Base-by-base conservation (phyloP, 2,888 invertebrate species). In the Argyresthia albistria region DNA sequence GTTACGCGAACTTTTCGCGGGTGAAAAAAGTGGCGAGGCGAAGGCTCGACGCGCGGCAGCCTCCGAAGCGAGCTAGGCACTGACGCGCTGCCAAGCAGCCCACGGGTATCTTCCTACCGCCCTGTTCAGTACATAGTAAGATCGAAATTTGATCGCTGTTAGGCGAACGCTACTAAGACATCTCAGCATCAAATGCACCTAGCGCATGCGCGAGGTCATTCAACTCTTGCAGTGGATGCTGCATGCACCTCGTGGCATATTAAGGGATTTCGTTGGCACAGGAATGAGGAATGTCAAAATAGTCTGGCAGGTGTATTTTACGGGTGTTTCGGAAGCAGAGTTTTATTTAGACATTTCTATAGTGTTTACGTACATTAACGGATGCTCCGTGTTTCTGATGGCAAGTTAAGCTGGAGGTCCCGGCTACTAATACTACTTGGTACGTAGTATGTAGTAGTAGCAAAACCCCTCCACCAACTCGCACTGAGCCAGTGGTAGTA, bases 131-230 rank as follows among this genome's bases (percentile, higher is more conserved):
- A 82, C 80, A 78, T 74, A 66, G 70, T 84, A 84, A 84, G 84
- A 84, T 83, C 81, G 80, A 84, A 83, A 78, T 80, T 35, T 35
- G 46, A 16, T 16, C 80, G 84, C 70, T 79, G 77, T 77, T 74
- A 76, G 73, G 60, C 63, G 68, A 73, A 72, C 68, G 74, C 73
- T 71, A 70, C 73, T 75, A 77, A 81, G 82, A 78, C 75, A 70
- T 73, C 72, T 69, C 73, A 73, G 70, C 70, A 75, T 76, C 73
- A 70, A 70, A 70, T 9, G 60, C 53, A 59, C 57, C 60, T 46
- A 57, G 72, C 80, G 80, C 80, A 76, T 77, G 81, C 81, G 80
- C 67, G 60, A 68, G 79, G 72, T 71, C 74, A 67, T 76, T 79
- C 73, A 76, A 76, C 80, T 72, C 73, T 70, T 77, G 79, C 77